Base-by-base conservation (phyloP, 2,888 invertebrate species). In the Molorchus minor region DNA sequence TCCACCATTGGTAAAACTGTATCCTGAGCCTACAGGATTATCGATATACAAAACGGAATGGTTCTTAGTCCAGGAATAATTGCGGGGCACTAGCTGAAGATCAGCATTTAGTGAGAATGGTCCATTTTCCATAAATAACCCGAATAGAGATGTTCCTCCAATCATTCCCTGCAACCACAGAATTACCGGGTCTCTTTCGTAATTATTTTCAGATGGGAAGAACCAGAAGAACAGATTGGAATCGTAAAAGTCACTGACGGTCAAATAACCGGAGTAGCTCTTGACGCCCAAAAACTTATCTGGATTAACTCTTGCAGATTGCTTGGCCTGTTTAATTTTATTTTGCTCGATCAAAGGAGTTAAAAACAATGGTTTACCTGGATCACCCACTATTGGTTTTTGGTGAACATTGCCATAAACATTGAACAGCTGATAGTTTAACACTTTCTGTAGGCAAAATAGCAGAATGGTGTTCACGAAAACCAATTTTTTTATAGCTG, bases 211-310 rank as follows among this genome's bases (percentile, higher is more conserved):
- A 0, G 93, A 88, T 0, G 94, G 94, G 76, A 95, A 94, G 75
- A 91, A 95, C 95, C 95, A 96, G 80, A 96, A 94, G 81, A 94
- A 96, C 80, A 92, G 84, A 75, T 95, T 94, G 0, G 94, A 93
- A 68, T 91, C 86, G 72, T 83, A 88, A 0, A 83, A 79, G 70
- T 89, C 86, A 76, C 95, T 88, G 0, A 95, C 94, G 0, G 94
- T 96, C 52, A 96, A 83, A 76, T 88, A 95, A 5, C 93, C 92
- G n/a, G 92, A 84, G 74, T 89, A 91, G 72, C 92, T 92, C 66
- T 82, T 84, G 17, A 90, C 81, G 10, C 84, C 81, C 25, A 82
- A 83, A 78, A 84, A 76, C 46, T 86, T 86, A 33, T 85, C 84
- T 67, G 87, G 85, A 1, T 83, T 81, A 0, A 88, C 88, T n/a